These are phyloP conservation scores for Girardinichthys multiradiatus DNA, from an alignment of 2,113 vertebrate genomes.

Conservation along the genomic window DNA sequence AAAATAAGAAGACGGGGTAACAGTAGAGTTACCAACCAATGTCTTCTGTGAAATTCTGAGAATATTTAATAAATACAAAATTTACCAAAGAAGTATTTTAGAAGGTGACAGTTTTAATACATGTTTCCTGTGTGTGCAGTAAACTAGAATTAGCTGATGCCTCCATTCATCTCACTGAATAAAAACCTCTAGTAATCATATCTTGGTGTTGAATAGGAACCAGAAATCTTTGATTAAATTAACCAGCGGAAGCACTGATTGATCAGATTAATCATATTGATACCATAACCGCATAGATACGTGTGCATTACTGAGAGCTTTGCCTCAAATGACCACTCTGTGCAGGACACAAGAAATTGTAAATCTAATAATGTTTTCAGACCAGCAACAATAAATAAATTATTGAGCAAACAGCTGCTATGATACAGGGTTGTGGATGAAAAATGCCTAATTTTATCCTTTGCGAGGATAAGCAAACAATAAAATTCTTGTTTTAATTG, in stretches of 20 bases:
- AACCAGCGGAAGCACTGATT: constrained; percentile 50
- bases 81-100: no score
- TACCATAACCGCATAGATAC: constrained; percentile 27
- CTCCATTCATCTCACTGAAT: not conserved
- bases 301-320: constrained; percentile 16
- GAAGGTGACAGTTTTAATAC: not conserved
- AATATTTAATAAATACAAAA: no score
- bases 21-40: no score
- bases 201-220: constrained; percentile 39
- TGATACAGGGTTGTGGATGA: not conserved
- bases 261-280: constrained; percentile 46
- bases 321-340: constrained; percentile 28
- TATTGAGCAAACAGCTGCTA: not conserved
- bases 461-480: not conserved
- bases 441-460: not conserved
- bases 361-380: constrained; percentile 29
- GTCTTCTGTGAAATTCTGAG: not conserved
- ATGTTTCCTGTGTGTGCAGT: not conserved
- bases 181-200: not conserved
- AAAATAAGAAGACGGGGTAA: no score
- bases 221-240: constrained; percentile 63
- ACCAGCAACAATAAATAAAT: not conserved
- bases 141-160: not conserved
- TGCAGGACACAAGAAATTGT: constrained; percentile 23
- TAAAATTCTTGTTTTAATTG: no score